Base-by-base conservation (phyloP, 2,888 invertebrate species). In the Drosophila gaucha region DNA sequence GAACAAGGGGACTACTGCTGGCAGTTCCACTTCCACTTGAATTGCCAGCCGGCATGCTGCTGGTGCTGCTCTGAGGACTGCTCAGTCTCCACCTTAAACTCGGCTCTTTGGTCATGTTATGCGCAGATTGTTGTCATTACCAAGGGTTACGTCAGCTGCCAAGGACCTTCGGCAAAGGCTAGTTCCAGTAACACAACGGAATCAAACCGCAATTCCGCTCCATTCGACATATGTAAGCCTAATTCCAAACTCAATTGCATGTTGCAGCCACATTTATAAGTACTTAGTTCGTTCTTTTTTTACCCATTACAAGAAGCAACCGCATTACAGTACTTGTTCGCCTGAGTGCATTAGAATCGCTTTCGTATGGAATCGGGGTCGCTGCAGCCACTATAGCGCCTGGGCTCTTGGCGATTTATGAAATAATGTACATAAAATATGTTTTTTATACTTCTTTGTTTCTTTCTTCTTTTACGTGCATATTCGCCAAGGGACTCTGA, bases 311-410 rank as follows among this genome's bases (percentile, higher is more conserved):
- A 38, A 44, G 58, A 24, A 57, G 57, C 51, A 60, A 70, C 70
- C 70, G 44, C 71, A 73, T 43, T 46, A 33, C 35, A 33, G 51
- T 51, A 65, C 63, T 76, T 62, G 67, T 75, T 73, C 79, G 89
- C 80, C 70, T 78, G 74, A 89, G 65, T 85, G 89, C 90, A 89
- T 89, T 89, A 89, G 88, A 89, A 73, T 78, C 73, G 71, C 41
- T 59, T 62, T 62, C 58, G 43, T 43, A 30, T 33, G 20, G 14
- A 26, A 41, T 39, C 58, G 58, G 72, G 68, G 64, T 51, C 58
- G 69, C n/a, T n/a, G n/a, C n/a, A n/a, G n/a, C n/a, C n/a, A n/a
- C n/a, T n/a, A n/a, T 22, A 68, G 56, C 44, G 56, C 54, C 50
- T 38, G 70, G 39, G 52, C 58, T 58, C 69, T 67, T 52, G 67